These are phyloP conservation scores for Musca vetustissima DNA, from an alignment of 1,140 invertebrate genomes.

Conservation along the genomic window DNA sequence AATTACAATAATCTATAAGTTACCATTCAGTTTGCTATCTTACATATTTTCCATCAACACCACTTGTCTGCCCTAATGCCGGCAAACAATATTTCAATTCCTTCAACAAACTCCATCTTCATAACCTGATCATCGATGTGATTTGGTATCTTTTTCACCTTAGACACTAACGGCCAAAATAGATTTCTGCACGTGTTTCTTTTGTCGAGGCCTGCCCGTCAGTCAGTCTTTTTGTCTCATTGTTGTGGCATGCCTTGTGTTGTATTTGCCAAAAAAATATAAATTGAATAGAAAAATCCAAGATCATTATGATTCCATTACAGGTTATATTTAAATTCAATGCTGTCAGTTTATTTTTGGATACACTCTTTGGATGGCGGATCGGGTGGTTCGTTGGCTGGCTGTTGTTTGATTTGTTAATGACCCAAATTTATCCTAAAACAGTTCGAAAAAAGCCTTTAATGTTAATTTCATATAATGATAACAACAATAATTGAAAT, in stretches of 20 bases:
- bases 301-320: background rate
- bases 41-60: no score
- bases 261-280: background rate
- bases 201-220: background rate
- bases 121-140: no score
- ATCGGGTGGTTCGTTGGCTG: background rate
- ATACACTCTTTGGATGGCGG: no score
- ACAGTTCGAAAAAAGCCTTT: slow-evolving; percentile 14
- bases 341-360: no score
- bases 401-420: slow-evolving; percentile 19
- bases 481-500: background rate
- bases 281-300: background rate
- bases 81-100: no score
- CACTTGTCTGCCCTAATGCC: no score
- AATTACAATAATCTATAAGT: no score
- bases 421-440: slow-evolving; percentile 16
- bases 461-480: slow-evolving; percentile 10
- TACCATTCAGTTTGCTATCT: no score
- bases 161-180: background rate
- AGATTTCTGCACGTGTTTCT: slow-evolving; percentile 10
- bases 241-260: background rate
- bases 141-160: no score
- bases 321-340: background rate
- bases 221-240: background rate
- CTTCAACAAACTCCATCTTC: no score